These are phyloP conservation scores for Ctenochaetus hawaiiensis DNA, from an alignment of 2,797 vertebrate species.

Conservation along the genomic window DNA sequence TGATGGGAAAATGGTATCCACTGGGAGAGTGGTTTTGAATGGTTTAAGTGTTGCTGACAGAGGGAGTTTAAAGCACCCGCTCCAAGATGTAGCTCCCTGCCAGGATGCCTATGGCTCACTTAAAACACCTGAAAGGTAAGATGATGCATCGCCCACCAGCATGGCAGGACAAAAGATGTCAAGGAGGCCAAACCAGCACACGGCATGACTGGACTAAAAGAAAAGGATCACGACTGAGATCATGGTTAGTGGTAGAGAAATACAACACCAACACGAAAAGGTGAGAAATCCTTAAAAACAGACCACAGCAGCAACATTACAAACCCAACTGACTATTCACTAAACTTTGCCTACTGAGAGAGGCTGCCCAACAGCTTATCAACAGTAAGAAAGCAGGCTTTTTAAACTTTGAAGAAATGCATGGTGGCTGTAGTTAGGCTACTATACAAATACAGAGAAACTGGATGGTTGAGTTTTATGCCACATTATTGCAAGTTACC, in stretches of 20 bases:
- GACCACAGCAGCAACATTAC: constrained; percentile 18
- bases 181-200: constrained; percentile 28
- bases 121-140: constrained; percentile 76
- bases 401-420: not conserved
- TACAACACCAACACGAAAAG: constrained; percentile 27
- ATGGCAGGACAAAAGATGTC: constrained; percentile 50
- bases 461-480: not conserved
- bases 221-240: constrained; percentile 4
- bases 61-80: constrained; percentile 42
- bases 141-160: constrained; percentile 50
- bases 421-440: too few species aligned
- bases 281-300: not conserved
- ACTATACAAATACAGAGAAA: not conserved
- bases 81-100: constrained; percentile 48
- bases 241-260: constrained; percentile 54
- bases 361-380: not conserved
- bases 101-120: constrained; percentile 56
- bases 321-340: not conserved
- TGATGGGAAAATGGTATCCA: constrained; percentile 34
- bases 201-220: constrained; percentile 21
- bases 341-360: not conserved
- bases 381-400: not conserved
- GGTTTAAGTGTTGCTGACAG: constrained; percentile 6
- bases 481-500: not conserved
- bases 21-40: constrained; percentile 36